Evolutionary conservation across 1,140 invertebrate genomes (phyloP), one percentile per base, ranked within the genome.

Genomic region (Mamestra configurata): DNA sequence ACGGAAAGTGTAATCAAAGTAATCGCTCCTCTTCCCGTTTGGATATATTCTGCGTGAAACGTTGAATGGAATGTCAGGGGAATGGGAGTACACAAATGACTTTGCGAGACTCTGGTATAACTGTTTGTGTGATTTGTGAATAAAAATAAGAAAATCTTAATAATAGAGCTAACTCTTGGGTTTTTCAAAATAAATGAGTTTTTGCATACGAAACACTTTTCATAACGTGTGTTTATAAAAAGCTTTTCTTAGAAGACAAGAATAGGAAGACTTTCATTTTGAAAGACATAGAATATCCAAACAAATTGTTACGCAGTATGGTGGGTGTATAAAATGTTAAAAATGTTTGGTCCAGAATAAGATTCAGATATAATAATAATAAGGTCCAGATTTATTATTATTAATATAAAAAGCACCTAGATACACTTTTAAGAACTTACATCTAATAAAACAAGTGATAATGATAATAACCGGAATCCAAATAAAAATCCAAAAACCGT

Each of bases 21-120:
- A 86, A 89, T 87, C 87, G 81, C 77, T 85, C 64, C 75, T 83
- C 83, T 83, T 84, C 84, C 83, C 75, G 86, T 85, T 85, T 84
- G 83, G 84, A 87, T 89, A 83, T 87, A 83, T 87, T 86, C 82
- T 81, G 76, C 78, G 78, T 84, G 72, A 84, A 75, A 73, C 83
- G 71, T 71, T 76, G 75, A 85, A 85, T 85, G 78, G 79, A 72
- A 64, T 49, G 76, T 80, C 70, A 78, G 79, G 82, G 77, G 73
- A 76, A 68, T 73, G 71, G 73, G 80, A 78, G 83, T 78, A 82
- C 82, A 75, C 64, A 84, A 85, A 86, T 84, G 83, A 85, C 82
- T 82, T 82, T 68, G 77, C 64, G 46, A 24, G 77, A 81, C 66
- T 79, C 75, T 81, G 73, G 70, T 77, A 81, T 77, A 77, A 80